phyloP scores from a whole-genome alignment of 2,888 invertebrate genomes.

The Zygogramma bicolorata region DNA sequence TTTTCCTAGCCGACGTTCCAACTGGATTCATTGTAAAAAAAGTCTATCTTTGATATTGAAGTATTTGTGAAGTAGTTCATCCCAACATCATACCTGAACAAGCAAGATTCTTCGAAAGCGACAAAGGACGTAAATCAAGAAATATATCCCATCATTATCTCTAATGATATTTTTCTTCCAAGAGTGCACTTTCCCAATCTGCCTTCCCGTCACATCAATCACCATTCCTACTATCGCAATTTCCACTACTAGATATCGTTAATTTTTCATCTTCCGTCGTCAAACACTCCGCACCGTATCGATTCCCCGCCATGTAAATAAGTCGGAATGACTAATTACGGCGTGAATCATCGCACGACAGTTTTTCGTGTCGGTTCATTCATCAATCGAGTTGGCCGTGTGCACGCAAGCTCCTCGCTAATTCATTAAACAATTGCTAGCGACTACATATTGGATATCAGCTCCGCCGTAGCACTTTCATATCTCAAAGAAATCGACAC shows the following conservation, averaged over 20 bases:
- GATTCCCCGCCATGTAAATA: not conserved
- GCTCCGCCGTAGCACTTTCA: not conserved
- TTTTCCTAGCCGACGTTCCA: too few relatives aligned
- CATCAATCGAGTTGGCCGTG: constrained; percentile 2
- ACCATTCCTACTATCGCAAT: too few relatives aligned
- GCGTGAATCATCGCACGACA: constrained; percentile 8
- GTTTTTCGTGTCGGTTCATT: constrained; percentile 18
- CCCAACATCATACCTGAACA: too few relatives aligned
- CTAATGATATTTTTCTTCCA: too few relatives aligned
- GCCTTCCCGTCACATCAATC: too few relatives aligned
- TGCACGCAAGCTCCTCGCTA: not conserved
- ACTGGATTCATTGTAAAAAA: too few relatives aligned
- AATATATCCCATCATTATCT: too few relatives aligned
- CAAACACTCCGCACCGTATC: not conserved
- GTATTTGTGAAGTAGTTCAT: too few relatives aligned
- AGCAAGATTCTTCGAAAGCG: too few relatives aligned
- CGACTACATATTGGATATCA: constrained; percentile 18
- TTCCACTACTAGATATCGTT: not conserved
- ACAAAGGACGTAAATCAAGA: too few relatives aligned
- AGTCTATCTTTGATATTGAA: too few relatives aligned
- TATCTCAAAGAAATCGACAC: constrained; percentile 33
- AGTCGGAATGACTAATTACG: constrained; percentile 4
- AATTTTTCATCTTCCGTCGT: not conserved
- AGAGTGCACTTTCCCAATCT: too few relatives aligned
- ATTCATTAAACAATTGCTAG: constrained; percentile 6